Conservation (phyloP, 2,797 vertebrate species). For the Enteromius fasciolatus region DNA sequence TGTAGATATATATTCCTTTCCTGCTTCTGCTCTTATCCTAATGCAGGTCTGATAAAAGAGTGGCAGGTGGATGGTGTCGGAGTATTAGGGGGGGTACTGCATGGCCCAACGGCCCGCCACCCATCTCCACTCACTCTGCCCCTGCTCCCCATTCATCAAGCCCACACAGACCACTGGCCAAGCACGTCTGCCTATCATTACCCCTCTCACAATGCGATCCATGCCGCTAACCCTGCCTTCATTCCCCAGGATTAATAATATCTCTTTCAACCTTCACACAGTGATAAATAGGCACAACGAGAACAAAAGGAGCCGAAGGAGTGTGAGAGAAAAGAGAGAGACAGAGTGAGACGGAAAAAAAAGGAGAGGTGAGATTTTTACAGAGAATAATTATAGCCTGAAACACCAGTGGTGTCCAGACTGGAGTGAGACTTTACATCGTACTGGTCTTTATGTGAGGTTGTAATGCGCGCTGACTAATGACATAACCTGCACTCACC, state of each 20-base stretch:
- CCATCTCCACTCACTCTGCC: conserved; percentile 85
- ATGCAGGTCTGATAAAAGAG: conserved; percentile 81
- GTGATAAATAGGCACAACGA: conserved; percentile 99
- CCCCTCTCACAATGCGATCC: conserved; percentile 99
- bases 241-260: conserved; percentile 99
- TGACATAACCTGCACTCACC: neutral
- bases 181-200: conserved; percentile 99
- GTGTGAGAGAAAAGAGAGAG: conserved; percentile 79
- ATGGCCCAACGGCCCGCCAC: conserved; percentile 84
- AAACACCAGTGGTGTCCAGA: conserved; percentile 14
- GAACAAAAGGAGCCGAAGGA: conserved; percentile 96
- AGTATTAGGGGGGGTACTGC: conserved; percentile 81
- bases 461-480: neutral
- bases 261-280: conserved; percentile 99
- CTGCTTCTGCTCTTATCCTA: conserved; percentile 84
- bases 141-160: conserved; percentile 99
- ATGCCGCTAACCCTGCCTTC: conserved; percentile 99
- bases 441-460: conserved; percentile 23
- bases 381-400: conserved; percentile 54
- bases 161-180: conserved; percentile 98
- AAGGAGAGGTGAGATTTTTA: conserved; percentile 53
- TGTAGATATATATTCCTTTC: conserved; percentile 65
- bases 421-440: conserved; percentile 22
- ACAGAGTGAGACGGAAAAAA: conserved; percentile 79
- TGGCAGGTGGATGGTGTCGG: conserved; percentile 79